These are phyloP conservation scores for Phyllotis vaccarum DNA, from an alignment of 2,797 vertebrate genomes.

Conservation along the genomic window DNA sequence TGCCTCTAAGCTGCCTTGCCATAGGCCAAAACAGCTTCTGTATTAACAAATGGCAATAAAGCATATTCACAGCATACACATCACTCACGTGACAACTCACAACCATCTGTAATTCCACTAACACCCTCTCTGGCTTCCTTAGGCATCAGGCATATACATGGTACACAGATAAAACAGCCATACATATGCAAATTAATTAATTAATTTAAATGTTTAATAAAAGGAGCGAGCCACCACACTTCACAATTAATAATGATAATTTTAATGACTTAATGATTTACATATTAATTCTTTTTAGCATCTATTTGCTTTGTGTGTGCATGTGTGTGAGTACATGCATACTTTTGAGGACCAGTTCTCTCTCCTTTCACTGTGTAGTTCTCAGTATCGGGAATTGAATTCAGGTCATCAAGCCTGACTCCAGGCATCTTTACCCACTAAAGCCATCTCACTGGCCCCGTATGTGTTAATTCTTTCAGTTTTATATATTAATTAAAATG, in stretches of 20 bases:
- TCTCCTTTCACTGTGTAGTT: background rate
- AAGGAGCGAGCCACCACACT: background rate
- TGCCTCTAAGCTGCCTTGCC: no score
- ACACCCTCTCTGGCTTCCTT: no score
- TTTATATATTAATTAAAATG: background rate
- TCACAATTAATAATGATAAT: background rate
- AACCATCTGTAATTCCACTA: background rate
- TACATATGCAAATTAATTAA: background rate
- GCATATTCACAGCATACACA: no score
- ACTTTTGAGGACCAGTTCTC: background rate
- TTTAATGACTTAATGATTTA: background rate
- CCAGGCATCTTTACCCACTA: background rate
- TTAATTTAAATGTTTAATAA: background rate
- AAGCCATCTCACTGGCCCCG: background rate
- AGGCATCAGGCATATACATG: background rate
- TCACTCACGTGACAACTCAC: background rate
- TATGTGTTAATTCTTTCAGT: background rate
- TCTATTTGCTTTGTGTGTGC: background rate
- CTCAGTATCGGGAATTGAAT: background rate
- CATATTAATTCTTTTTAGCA: background rate
- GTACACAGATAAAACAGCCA: background rate
- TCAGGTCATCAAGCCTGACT: background rate
- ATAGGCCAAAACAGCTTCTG: no score
- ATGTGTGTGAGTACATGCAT: background rate
- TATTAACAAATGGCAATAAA: no score